Conservation (phyloP, 2,113 vertebrate genomes). For the Pycnonotus jocosus region DNA sequence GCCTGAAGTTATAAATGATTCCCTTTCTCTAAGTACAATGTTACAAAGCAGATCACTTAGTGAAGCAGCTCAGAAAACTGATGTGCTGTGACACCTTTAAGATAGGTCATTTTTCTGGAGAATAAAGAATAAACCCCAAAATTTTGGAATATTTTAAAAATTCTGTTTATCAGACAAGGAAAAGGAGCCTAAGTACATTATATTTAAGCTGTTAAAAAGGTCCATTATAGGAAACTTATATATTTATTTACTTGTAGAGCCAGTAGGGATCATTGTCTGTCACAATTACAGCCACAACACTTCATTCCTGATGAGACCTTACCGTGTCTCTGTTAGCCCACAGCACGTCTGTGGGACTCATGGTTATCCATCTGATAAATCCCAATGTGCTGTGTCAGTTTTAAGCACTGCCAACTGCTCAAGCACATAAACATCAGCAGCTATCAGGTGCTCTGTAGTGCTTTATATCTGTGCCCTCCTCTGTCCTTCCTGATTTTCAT, state of each 20-base stretch:
- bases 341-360: background rate
- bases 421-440: background rate
- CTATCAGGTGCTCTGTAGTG: background rate
- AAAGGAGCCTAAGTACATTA: background rate
- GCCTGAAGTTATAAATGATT: background rate
- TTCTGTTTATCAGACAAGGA: background rate
- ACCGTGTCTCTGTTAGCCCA: background rate
- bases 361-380: background rate
- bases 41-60: background rate
- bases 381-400: background rate
- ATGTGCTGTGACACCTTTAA: background rate
- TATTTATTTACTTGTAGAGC: background rate
- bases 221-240: background rate
- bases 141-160: background rate
- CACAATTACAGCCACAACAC: background rate
- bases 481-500: background rate
- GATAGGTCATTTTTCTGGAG: background rate
- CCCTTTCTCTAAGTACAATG: background rate
- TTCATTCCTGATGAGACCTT: background rate
- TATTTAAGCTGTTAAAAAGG: background rate
- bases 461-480: background rate
- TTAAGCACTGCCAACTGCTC: background rate
- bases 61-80: background rate
- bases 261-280: background rate
- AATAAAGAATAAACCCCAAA: background rate